A percentile compares a stretch with the other conserved stretches of the same genome.
phyloP scores from a whole-genome alignment of 2,797 vertebrate genomes.

The Morelia viridis region DNA sequence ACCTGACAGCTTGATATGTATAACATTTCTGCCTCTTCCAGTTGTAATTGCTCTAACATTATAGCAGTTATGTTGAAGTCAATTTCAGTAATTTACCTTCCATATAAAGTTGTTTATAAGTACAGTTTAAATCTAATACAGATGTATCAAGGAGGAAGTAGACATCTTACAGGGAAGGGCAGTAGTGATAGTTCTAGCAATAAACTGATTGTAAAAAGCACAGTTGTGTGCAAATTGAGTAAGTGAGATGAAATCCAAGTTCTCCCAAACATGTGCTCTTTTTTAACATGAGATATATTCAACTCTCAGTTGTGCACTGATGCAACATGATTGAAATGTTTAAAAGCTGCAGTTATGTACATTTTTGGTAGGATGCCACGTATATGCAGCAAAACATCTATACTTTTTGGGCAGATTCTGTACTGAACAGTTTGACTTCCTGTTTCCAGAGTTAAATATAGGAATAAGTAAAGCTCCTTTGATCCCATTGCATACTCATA shows the following conservation, averaged over 20 bases:
- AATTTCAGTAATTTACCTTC: neutral
- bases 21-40: neutral
- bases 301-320: neutral
- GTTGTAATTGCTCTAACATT: neutral
- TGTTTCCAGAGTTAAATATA: neutral
- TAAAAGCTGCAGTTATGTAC: constrained; percentile 21
- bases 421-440: neutral
- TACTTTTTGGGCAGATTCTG: neutral
- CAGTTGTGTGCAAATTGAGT: constrained; percentile 13
- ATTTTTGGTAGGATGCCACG: neutral
- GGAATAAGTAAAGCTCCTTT: neutral
- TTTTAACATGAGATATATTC: constrained; percentile 3
- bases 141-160: neutral
- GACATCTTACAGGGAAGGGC: neutral
- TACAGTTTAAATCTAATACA: constrained; percentile 15
- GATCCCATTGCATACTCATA: neutral
- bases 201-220: constrained; percentile 26
- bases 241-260: neutral
- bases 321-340: neutral
- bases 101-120: constrained; percentile 9
- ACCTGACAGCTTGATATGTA: neutral
- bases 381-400: neutral
- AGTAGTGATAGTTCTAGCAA: neutral
- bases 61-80: neutral
- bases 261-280: neutral